These are phyloP conservation scores for Sminthopsis crassicaudata DNA, from an alignment of 2,113 vertebrate genomes.

Conservation along the genomic window DNA sequence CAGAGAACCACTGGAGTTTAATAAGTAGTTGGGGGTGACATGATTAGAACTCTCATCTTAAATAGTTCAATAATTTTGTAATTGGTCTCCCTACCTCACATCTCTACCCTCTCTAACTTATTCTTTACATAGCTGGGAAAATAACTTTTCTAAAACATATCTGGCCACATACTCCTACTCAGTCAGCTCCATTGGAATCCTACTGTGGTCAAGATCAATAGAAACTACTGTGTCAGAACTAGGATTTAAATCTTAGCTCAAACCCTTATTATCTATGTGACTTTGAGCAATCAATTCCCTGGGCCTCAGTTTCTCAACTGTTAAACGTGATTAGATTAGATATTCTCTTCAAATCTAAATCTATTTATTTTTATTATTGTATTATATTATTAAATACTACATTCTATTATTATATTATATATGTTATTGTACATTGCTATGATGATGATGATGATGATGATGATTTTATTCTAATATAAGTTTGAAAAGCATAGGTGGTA, in stretches of 20 bases:
- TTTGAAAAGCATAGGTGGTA: background rate
- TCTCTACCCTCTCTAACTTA: background rate
- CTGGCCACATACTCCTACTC: background rate
- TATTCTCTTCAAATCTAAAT: background rate
- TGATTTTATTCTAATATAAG: background rate
- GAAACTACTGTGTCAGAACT: background rate
- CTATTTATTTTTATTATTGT: background rate
- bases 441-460: no score
- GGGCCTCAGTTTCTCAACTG: background rate
- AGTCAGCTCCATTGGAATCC: background rate
- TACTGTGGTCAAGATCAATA: background rate
- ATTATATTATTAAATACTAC: no score
- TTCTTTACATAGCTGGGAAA: background rate
- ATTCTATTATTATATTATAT: no score
- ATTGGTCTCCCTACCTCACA: background rate
- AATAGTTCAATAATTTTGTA: background rate
- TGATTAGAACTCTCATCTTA: background rate
- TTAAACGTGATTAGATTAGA: background rate
- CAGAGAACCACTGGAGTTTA: background rate
- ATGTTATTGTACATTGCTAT: no score
- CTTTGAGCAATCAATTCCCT: background rate
- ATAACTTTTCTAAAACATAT: background rate
- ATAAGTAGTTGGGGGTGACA: background rate
- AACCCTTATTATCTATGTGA: background rate
- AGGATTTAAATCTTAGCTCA: background rate